Conservation (phyloP, 2,888 invertebrate species). For the Dasysyrphus albostriatus region DNA sequence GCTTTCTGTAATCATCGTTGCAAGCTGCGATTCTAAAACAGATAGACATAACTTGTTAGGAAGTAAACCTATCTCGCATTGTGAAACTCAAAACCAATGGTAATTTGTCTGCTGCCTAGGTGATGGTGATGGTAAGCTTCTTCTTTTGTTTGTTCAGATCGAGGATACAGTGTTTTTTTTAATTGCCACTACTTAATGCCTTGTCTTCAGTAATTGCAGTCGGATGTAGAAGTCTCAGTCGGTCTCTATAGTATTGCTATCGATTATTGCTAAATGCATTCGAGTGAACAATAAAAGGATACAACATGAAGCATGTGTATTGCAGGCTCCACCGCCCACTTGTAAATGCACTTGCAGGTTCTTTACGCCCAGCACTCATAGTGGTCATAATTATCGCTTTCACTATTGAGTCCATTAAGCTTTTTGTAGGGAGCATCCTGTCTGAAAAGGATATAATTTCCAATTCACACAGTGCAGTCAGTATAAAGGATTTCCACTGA, state of each 20-base stretch:
- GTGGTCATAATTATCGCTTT: slow-evolving; percentile 70
- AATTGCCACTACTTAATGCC: slow-evolving; percentile 72
- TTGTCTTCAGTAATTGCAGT: slow-evolving; percentile 70
- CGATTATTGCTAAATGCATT: slow-evolving; percentile 59
- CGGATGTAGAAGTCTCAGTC: slow-evolving; percentile 52
- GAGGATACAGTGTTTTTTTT: slow-evolving; percentile 22
- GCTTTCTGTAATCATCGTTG: not conserved
- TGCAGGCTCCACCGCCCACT: not conserved
- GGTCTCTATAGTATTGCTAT: slow-evolving; percentile 47
- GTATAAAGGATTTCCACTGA: not conserved
- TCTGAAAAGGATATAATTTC: slow-evolving; percentile 53
- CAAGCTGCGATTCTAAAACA: slow-evolving; percentile 6
- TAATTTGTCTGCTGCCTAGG: slow-evolving; percentile 60
- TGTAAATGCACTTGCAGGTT: slow-evolving; percentile 22
- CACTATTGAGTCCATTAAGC: slow-evolving; percentile 61
- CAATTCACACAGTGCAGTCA: slow-evolving; percentile 36
- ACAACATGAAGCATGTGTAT: slow-evolving; percentile 32
- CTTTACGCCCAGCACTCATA: slow-evolving; percentile 31
- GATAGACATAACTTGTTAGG: not conserved
- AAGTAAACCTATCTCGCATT: not conserved
- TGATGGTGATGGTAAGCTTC: slow-evolving; percentile 15
- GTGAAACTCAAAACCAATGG: slow-evolving; percentile 58
- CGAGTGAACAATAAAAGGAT: slow-evolving; percentile 44
- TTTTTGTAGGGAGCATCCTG: slow-evolving; percentile 15
- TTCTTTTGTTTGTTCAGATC: not conserved